Evolutionary conservation across 2,797 vertebrate genomes (phyloP), one percentile per base, ranked within the genome.

Genomic region (Gastrophryne carolinensis): DNA sequence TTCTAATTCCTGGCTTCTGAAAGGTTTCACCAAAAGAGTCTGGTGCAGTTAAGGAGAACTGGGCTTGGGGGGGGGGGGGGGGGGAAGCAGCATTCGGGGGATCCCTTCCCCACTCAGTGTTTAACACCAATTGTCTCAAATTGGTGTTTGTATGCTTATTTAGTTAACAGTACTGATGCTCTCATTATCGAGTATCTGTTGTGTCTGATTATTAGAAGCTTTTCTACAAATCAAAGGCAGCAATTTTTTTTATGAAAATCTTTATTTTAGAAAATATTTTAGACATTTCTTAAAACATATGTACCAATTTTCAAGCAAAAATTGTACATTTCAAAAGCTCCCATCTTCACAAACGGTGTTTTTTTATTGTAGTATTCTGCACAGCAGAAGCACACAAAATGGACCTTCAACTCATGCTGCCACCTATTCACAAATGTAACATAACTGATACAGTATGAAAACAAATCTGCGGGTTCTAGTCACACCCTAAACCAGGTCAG

Each of bases 351-450:
- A 86, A 80, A 83, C 78, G 71, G 78, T 63, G 82, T 81, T 54
- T 81, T n/a, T 29, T 15, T 27, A 5, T 17, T 26, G 27, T 24
- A 5, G 88, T 79, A 86, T 87, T 90, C 90, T 91, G 90, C 91
- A 89, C 29, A 88, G 90, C 90, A 91, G 90, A 91, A 89, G 81
- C 83, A 80, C n/a, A 79, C 15, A 63, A n/a, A 12, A 32, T 58
- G 50, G 54, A 75, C 19, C 75, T 17, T 54, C 21, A n/a, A n/a
- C n/a, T n/a, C 3, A 13, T n/a, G 41, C 8, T 44, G 41, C 1
- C 41, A 7, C 5, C 41, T 41, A 41, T 15, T 3, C 11, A 41
- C 37, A 41, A 2, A 15, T 11, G 37, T 10, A 44, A 27, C 52
- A 29, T 26, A 54, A 54, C 15, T n/a, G 13, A 15, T 54, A 29